Evolutionary conservation across 1,140 invertebrate genomes (phyloP).

Genomic region (Drosophila insularis): DNA sequence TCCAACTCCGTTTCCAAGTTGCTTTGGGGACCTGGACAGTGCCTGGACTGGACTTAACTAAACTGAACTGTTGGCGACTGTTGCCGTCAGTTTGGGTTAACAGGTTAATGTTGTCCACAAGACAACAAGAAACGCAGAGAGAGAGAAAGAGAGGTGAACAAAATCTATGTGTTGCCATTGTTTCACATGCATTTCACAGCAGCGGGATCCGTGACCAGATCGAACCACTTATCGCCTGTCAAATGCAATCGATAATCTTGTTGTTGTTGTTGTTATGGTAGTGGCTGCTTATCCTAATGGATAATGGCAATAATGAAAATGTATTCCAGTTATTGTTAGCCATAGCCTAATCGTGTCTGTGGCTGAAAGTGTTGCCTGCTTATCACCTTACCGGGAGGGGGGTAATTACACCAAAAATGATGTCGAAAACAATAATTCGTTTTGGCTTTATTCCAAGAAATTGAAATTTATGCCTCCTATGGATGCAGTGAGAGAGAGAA

Average conservation of each 20-base stretch:
- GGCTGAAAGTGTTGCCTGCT: slow-evolving; percentile 62
- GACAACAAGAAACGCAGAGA: background rate
- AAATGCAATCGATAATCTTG: slow-evolving; percentile 68
- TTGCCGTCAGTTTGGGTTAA: slow-evolving; percentile 78
- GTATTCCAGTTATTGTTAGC: slow-evolving; percentile 5
- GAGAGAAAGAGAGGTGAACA: slow-evolving; percentile 7
- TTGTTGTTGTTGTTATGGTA: slow-evolving; percentile 28
- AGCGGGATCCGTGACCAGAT: slow-evolving; percentile 46
- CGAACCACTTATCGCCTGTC: slow-evolving; percentile 73
- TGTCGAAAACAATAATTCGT: slow-evolving; percentile 77
- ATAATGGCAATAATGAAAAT: slow-evolving; percentile 46
- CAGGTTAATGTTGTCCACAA: slow-evolving; percentile 77
- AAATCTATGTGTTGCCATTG: slow-evolving; percentile 67
- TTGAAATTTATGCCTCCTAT: slow-evolving; percentile 67
- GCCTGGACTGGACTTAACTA: too few species aligned
- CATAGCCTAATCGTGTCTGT: slow-evolving; percentile 53
- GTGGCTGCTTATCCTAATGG: slow-evolving; percentile 29
- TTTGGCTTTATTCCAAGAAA: slow-evolving; percentile 74
- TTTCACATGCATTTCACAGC: slow-evolving; percentile 44
- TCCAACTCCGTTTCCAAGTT: slow-evolving; percentile 25
- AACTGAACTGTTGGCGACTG: slow-evolving; percentile 12
- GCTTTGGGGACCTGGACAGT: slow-evolving; percentile 51
- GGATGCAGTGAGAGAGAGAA: background rate
- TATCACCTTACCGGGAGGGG: slow-evolving; percentile 57
- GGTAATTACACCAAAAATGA: slow-evolving; percentile 74